phyloP scores from a whole-genome alignment of 2,797 vertebrate species.

The Tympanoctomys barrerae region DNA sequence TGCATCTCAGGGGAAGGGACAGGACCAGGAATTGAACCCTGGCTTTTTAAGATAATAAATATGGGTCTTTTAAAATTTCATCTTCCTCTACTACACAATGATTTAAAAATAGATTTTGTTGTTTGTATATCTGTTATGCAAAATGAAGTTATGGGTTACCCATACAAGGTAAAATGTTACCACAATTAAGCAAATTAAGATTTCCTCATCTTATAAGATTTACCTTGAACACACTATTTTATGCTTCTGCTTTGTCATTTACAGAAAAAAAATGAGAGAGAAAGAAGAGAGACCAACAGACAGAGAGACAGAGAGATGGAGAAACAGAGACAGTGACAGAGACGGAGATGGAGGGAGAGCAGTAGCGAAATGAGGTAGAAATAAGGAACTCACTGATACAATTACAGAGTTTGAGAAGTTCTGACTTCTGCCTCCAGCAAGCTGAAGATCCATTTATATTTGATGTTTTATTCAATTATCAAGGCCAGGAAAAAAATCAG shows the following conservation, averaged over 20 bases:
- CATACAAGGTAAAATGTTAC: not conserved
- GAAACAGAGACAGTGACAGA: not conserved
- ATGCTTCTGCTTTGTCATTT: not conserved
- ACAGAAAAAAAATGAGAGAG: not conserved
- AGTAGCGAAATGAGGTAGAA: not conserved
- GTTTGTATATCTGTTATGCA: not conserved
- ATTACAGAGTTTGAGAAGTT: not conserved
- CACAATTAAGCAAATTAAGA: not conserved
- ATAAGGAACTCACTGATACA: not conserved
- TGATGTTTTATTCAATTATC: not conserved
- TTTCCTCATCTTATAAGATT: not conserved
- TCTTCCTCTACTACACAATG: not conserved
- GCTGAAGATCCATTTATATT: not conserved
- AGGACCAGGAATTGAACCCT: too few species aligned
- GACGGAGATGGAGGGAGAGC: not conserved
- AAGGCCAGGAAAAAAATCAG: not conserved
- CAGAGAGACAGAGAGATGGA: not conserved
- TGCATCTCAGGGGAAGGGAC: too few species aligned
- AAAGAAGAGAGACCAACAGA: not conserved
- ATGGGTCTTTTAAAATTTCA: not conserved
- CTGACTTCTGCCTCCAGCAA: not conserved
- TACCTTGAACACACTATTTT: not conserved
- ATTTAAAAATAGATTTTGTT: not conserved
- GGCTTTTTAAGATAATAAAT: not conserved
- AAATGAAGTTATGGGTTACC: too few species aligned